These are phyloP conservation scores for Sphaerodactylus townsendi DNA, from an alignment of 2,113 vertebrate genomes.

Conservation along the genomic window DNA sequence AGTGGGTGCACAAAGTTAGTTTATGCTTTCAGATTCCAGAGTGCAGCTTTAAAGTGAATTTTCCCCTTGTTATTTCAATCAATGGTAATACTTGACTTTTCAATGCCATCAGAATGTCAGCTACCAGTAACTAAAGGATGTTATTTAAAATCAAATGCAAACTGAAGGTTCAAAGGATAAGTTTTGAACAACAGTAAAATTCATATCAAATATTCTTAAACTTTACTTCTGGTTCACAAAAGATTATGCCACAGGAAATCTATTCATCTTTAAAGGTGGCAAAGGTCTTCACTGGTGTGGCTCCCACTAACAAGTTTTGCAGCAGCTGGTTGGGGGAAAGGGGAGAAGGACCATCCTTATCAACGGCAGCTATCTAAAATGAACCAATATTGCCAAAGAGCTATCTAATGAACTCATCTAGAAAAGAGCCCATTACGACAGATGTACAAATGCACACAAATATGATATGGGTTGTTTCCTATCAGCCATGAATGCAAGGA, in stretches of 20 bases:
- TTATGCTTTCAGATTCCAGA: neutral
- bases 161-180: neutral
- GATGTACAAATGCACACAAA: too few species aligned
- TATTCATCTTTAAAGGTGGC: too few species aligned
- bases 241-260: too few species aligned
- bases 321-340: too few species aligned
- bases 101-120: neutral
- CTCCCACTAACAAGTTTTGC: too few species aligned
- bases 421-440: too few species aligned
- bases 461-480: too few species aligned
- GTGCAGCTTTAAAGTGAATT: neutral
- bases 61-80: neutral
- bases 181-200: neutral
- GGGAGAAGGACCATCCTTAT: neutral
- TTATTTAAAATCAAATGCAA: neutral
- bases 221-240: neutral
- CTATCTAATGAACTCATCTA: too few species aligned
- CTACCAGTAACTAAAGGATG: neutral
- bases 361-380: neutral
- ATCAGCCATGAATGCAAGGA: too few species aligned
- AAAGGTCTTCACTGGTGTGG: too few species aligned
- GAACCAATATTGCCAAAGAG: neutral
- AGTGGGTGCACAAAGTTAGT: neutral
- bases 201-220: neutral
- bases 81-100: neutral